Conservation (phyloP, 2,888 invertebrate species). For the Tipula unca region DNA sequence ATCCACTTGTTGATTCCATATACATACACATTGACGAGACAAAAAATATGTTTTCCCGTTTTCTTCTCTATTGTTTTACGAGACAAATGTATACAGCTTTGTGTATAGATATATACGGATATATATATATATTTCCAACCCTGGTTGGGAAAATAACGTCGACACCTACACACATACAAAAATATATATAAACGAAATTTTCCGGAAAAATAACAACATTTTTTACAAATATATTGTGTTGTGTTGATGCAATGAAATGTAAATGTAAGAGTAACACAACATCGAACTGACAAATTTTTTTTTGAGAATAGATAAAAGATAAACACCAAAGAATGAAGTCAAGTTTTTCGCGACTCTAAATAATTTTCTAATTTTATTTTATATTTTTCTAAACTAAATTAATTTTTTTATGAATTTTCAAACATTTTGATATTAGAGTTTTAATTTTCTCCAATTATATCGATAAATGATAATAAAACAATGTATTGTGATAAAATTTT, state of each 20-base stretch:
- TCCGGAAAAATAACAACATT: not conserved
- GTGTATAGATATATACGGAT: not conserved
- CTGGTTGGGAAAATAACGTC: not conserved
- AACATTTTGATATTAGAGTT: not conserved
- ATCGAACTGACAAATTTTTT: not conserved
- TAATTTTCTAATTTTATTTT: slow-evolving; percentile 10
- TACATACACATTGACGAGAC: not conserved
- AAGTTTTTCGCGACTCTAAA: slow-evolving; percentile 1
- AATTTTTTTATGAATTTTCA: not conserved
- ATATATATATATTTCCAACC: not conserved
- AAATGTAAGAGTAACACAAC: not conserved
- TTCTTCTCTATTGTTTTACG: not conserved
- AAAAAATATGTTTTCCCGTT: not conserved
- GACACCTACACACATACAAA: not conserved
- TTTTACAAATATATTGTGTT: not conserved
- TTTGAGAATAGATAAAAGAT: slow-evolving; percentile 17
- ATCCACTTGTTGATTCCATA: not conserved
- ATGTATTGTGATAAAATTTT: not conserved
- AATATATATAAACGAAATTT: not conserved
- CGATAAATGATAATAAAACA: not conserved
- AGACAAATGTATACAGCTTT: not conserved
- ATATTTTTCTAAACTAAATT: not conserved
- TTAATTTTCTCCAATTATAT: not conserved
- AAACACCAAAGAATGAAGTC: slow-evolving; percentile 20
- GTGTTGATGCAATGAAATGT: not conserved